These are phyloP conservation scores for Sinohyriopsis cumingii DNA, from an alignment of 2,888 invertebrate species.

Conservation along the genomic window DNA sequence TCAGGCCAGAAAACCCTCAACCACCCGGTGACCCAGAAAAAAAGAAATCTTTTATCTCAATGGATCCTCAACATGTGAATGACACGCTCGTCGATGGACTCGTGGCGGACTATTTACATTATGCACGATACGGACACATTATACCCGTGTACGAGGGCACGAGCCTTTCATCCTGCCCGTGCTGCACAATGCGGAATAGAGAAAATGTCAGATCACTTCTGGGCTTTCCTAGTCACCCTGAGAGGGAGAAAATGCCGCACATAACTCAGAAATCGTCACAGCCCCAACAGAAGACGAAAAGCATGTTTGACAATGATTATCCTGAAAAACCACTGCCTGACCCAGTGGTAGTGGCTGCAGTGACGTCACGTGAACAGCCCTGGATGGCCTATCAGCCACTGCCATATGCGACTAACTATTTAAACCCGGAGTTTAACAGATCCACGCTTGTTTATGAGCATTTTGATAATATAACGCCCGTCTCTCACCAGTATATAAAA, in stretches of 20 bases:
- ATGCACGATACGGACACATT: slow-evolving; percentile 46
- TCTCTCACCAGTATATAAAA: slow-evolving; percentile 18
- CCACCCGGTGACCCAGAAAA: slow-evolving; percentile 2
- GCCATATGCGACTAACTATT: slow-evolving; percentile 48
- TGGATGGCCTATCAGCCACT: slow-evolving; percentile 55
- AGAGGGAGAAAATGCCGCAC: slow-evolving; percentile 3
- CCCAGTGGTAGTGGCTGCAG: slow-evolving; percentile 12
- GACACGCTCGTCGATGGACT: slow-evolving; percentile 51
- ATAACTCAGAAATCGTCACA: slow-evolving; percentile 1
- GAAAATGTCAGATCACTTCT: slow-evolving; percentile 47
- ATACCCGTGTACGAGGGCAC: slow-evolving; percentile 50
- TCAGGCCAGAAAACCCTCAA: slow-evolving; percentile 9
- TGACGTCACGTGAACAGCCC: slow-evolving; percentile 19
- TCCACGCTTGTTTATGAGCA: slow-evolving; percentile 33
- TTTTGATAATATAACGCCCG: slow-evolving; percentile 23
- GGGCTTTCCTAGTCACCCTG: slow-evolving; percentile 36
- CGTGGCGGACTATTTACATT: slow-evolving; percentile 55
- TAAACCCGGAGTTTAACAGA: slow-evolving; percentile 54
- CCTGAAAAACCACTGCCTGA: slow-evolving; percentile 9
- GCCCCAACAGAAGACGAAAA: slow-evolving; percentile 28
- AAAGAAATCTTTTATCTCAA: slow-evolving; percentile 7
- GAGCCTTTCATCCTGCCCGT: slow-evolving; percentile 43
- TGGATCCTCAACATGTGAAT: slow-evolving; percentile 33
- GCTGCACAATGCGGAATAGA: slow-evolving; percentile 53
- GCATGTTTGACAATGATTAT: slow-evolving; percentile 26